Evolutionary conservation across 2,888 invertebrate genomes (phyloP).

Genomic region (Drepana falcataria): DNA sequence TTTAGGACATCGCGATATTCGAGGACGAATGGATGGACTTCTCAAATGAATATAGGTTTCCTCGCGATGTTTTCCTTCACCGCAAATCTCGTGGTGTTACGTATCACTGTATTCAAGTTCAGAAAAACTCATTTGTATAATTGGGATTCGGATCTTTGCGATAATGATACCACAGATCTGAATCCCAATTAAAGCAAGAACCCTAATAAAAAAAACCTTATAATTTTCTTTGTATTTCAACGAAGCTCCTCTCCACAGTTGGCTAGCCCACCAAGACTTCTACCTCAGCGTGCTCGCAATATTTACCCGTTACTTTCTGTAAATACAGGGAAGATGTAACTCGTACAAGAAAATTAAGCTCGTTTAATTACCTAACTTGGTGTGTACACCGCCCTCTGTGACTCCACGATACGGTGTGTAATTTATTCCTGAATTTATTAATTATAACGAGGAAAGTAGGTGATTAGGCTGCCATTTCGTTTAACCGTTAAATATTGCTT

Average conservation of each 20-base stretch:
- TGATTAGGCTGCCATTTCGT: background rate
- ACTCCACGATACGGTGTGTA: background rate
- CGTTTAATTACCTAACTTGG: slow-evolving; percentile 67
- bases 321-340: slow-evolving; percentile 65
- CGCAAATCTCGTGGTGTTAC: too few relatives aligned
- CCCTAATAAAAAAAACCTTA: too few relatives aligned
- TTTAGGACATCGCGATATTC: too few relatives aligned
- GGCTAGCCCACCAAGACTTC: slow-evolving; percentile 40
- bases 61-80: too few relatives aligned
- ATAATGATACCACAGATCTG: too few relatives aligned
- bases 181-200: too few relatives aligned
- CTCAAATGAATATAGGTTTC: too few relatives aligned
- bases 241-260: slow-evolving; percentile 29
- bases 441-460: background rate
- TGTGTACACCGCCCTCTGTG: slow-evolving; percentile 36
- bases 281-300: slow-evolving; percentile 67
- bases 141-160: too few relatives aligned
- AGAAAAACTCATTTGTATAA: too few relatives aligned
- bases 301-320: slow-evolving; percentile 75
- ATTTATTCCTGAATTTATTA: slow-evolving; percentile 1
- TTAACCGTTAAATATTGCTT: background rate
- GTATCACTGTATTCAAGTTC: too few relatives aligned
- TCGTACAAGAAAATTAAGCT: slow-evolving; percentile 74
- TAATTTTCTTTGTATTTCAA: too few relatives aligned
- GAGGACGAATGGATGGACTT: too few relatives aligned